Base-by-base conservation (phyloP, 2,888 invertebrate species). In the Pyrocoelia pectoralis region DNA sequence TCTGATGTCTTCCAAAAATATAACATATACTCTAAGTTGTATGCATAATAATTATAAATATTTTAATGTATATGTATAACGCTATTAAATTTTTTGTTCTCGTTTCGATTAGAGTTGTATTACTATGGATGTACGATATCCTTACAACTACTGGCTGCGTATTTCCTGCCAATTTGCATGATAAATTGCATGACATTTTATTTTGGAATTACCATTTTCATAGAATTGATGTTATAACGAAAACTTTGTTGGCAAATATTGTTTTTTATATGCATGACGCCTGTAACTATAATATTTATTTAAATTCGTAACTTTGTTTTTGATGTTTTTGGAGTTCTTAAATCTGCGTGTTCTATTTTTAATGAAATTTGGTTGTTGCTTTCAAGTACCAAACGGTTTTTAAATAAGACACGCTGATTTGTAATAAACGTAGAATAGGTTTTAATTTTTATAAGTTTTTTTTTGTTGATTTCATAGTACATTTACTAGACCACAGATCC, bases 231-330 rank as follows among this genome's bases (percentile, higher is more conserved):
- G 41, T 43, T 8, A 15, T 43, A 13, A 12, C 8, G 41, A 5
- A 43, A 12, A 13, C 2, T 15, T 15, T 13, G 12, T 15, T 15
- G 40, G 54, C 63, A 58, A 54, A 54, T 63, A 62, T 52, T 53
- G 60, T n/a, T 33, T 56, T 24, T 41, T 55, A 51, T 55, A 46
- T 68, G 69, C 67, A 68, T 72, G 70, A 60, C 67, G 67, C 68
- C 64, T 69, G 65, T 68, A 66, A 67, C 65, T 68, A 67, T 68
- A 67, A 56, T 63, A 60, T 70, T 63, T 56, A 58, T 63, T 66
- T 87, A 67, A 85, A 85, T 77, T 86, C 87, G 73, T 85, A 74
- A 81, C 82, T 80, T 57, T 60, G 41, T 65, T 50, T 65, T 56
- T 46, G 51, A 54, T 55, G 53, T 41, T 56, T 56, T 40, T 58